Conservation (phyloP, 2,888 invertebrate species). For the Drosophila histrio region DNA sequence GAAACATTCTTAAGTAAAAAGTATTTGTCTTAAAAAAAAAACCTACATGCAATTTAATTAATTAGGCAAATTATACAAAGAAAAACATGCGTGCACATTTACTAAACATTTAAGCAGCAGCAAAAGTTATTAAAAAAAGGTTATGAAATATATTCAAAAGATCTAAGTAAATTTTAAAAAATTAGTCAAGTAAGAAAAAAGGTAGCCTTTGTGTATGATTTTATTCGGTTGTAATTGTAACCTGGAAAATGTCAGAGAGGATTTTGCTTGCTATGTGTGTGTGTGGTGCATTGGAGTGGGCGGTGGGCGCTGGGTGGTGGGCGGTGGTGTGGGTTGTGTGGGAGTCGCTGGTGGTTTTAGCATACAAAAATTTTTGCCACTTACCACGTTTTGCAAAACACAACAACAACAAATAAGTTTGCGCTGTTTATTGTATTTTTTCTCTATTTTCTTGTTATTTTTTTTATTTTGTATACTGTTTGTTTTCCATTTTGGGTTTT, state of each 20-base stretch:
- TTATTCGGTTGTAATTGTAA: neutral
- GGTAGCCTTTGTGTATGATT: neutral
- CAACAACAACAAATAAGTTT: constrained; percentile 49
- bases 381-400: constrained; percentile 69
- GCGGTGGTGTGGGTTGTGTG: neutral
- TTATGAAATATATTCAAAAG: neutral
- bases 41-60: neutral
- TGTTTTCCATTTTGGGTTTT: constrained; percentile 21
- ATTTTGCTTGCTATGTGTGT: constrained; percentile 3
- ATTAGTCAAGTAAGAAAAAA: neutral
- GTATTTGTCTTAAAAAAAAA: neutral
- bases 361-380: constrained; percentile 74
- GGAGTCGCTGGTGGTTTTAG: constrained; percentile 38
- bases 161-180: neutral
- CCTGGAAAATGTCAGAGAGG: neutral
- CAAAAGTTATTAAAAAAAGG: neutral
- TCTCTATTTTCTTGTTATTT: constrained; percentile 3
- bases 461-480: constrained; percentile 15
- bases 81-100: constrained; percentile 11
- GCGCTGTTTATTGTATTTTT: constrained; percentile 22
- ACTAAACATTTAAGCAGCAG: constrained; percentile 11
- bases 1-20: neutral
- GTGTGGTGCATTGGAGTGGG: constrained; percentile 30
- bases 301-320: no score
- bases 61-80: neutral